These are phyloP conservation scores for Chamaea fasciata DNA, from an alignment of 2,113 vertebrate species.

Conservation along the genomic window DNA sequence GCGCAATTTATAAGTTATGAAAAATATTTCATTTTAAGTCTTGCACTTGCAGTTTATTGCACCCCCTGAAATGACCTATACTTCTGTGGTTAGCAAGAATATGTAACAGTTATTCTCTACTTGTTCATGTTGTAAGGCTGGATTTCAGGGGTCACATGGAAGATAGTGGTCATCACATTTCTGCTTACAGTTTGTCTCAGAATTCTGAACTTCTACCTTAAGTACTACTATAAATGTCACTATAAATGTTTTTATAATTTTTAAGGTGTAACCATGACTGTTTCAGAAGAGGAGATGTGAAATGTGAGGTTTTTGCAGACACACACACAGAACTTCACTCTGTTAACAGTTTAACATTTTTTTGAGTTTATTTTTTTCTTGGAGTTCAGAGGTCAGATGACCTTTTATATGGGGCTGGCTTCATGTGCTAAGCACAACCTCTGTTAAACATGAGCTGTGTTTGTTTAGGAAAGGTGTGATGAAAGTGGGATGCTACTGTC, in stretches of 20 bases:
- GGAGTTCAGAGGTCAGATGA: not conserved
- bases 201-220: not conserved
- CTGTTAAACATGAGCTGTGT: slow-evolving; percentile 18
- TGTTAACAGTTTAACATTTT: not conserved
- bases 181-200: not conserved
- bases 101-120: not conserved
- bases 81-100: not conserved
- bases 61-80: not conserved
- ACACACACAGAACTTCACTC: not conserved
- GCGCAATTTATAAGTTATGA: not conserved
- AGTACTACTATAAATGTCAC: not conserved
- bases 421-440: not conserved
- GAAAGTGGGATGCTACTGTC: slow-evolving; percentile 20
- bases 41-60: not conserved
- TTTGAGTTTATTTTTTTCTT: not conserved
- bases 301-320: not conserved
- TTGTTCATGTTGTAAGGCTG: not conserved
- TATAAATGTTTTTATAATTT: not conserved
- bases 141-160: rapidly evolving
- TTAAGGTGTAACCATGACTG: not conserved
- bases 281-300: not conserved
- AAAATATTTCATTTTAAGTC: not conserved
- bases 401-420: slow-evolving; percentile 4
- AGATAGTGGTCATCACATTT: not conserved
- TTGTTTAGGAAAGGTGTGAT: slow-evolving; percentile 55